Base-by-base conservation (phyloP, 2,888 invertebrate genomes). In the Augiades crinisus region DNA sequence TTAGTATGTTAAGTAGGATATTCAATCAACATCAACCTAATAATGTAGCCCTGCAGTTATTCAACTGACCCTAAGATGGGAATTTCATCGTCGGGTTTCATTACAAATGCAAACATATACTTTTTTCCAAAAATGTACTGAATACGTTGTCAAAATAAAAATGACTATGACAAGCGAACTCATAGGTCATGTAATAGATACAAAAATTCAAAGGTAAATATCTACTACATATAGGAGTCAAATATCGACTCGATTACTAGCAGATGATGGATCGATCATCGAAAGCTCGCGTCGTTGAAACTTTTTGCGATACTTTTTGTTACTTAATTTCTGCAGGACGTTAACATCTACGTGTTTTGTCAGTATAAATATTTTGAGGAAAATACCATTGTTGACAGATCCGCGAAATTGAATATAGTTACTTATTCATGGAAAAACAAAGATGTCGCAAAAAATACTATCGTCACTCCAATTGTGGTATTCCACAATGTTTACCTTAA, bases 311-410 rank as follows among this genome's bases (percentile, higher is more conserved):
- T 7, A 7, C 6, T 22, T n/a, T n/a, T n/a, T n/a, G n/a, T n/a
- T n/a, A n/a, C n/a, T n/a, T n/a, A n/a, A 7, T 7, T 7, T 10
- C 3, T 41, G 17, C 17, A 41, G 27, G 41, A 41, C 41, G 17
- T 22, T 41, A 41, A 27, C 41, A 41, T 41, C 41, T 24, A 8
- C n/a, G n/a, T n/a, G n/a, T n/a, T 30, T 12, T 30, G 12, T 27
- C 27, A 27, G n/a, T 6, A 30, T 5, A 30, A 30, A 12, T 30
- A 41, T 46, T 27, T 7, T 30, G 27, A 47, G 47, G 47, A 33
- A 47, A 47, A 47, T 38, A 38, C 38, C 31, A 33, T 3, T 24
- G 33, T 40, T 40, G 31, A 47, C 30, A 38, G 30, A 38, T 38
- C n/a, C 24, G 13, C 21, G 13, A 31, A 31, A 30, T 19, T 22